Evolutionary conservation across 1,140 invertebrate genomes (phyloP).

Genomic region (Thereuonema tuberculata): DNA sequence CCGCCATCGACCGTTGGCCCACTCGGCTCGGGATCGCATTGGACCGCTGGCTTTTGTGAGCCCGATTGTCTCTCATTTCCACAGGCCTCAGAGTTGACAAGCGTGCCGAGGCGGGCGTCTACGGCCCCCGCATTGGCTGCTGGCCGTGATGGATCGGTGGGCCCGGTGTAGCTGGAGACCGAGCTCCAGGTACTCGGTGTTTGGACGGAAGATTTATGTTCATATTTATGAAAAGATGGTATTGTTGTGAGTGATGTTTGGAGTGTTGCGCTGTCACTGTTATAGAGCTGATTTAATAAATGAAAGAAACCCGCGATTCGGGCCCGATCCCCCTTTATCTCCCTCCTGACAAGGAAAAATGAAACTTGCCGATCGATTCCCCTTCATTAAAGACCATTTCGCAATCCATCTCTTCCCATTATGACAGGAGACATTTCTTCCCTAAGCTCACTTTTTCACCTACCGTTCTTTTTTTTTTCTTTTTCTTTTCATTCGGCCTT

Average conservation of each 20-base stretch:
- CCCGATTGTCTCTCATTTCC: too few relatives aligned
- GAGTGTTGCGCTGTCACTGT: constrained; percentile 3
- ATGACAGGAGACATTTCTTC: background rate
- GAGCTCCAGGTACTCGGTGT: too few relatives aligned
- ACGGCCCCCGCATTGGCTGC: too few relatives aligned
- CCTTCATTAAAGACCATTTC: constrained; percentile 8
- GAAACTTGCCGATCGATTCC: constrained; percentile 7
- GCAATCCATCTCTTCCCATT: constrained; percentile 6
- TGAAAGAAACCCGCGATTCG: constrained; percentile 3
- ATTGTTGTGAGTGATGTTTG: constrained; percentile 8
- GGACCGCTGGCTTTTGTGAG: too few relatives aligned
- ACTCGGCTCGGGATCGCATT: too few relatives aligned
- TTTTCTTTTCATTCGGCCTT: background rate
- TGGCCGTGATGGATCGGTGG: too few relatives aligned
- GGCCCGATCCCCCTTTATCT: constrained; percentile 6
- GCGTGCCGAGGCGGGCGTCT: too few relatives aligned
- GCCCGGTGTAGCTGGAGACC: too few relatives aligned
- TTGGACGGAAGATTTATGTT: background rate
- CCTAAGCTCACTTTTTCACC: background rate
- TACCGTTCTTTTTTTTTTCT: background rate
- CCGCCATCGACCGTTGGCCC: too few relatives aligned
- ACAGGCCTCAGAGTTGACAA: too few relatives aligned
- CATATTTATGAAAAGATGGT: constrained; percentile 7
- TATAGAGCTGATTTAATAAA: constrained; percentile 8
- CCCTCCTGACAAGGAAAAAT: constrained; percentile 9